Base-by-base conservation (phyloP, 2,113 vertebrate species). In the Dasypus novemcinctus region DNA sequence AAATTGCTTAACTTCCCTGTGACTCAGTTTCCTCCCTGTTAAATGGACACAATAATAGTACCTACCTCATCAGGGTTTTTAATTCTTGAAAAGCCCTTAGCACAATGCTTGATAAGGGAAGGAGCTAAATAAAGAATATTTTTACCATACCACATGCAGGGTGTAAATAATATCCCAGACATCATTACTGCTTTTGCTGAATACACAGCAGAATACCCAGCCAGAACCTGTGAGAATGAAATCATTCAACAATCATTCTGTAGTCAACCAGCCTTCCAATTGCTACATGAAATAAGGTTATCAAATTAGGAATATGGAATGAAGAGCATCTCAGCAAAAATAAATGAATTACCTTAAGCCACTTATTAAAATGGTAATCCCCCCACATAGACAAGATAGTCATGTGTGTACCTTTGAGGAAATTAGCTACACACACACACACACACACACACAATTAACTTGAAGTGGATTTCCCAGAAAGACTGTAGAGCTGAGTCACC, bases 311-410 rank as follows among this genome's bases (percentile, higher is more conserved):
- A 71, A 18, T 87, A 33, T 63, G 33, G 46, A 84, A 76, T 84
- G 66, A 78, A 59, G 71, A 38, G 76, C 54, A 54, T 57, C 52
- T 66, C 64, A 59, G 52, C 87, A 80, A 80, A 72, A 96, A 76
- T 64, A 93, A 83, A 68, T 57, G 87, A 91, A 90, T 93, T 41
- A 92, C 23, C 81, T 74, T 87, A 94, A 74, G 72, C 59, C 46
- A 78, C 71, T 90, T 87, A 90, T 66, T 94, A 81, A 80, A 95
- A 90, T 54, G 29, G 75, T 91, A 85, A 68, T 92, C 74, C 63
- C 14, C 90, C 49, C 68, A 46, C 38, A 8, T 31, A 29, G 72
- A 89, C 91, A 75, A 61, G 90, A 64, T 46, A 64, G 68, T 75
- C 78, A 33, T 43, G 11, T 29, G 64, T 49, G 7, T 17, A 79